A percentile compares a stretch with the other conserved stretches of the same genome.
phyloP scores from a whole-genome alignment of 2,888 invertebrate genomes.

The Diloba caeruleocephala region DNA sequence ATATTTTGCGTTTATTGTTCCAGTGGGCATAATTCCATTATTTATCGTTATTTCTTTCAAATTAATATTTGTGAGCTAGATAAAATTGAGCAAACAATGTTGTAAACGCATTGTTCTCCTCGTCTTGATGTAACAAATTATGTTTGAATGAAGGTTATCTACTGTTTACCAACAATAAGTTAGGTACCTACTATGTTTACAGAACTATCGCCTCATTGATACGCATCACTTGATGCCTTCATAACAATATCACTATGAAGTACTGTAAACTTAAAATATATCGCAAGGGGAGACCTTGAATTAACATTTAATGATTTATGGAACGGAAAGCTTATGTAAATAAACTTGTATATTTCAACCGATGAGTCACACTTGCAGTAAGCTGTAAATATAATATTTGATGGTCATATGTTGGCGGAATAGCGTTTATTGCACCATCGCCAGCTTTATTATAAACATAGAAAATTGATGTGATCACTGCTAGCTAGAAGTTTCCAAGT shows the following conservation, averaged over 20 bases:
- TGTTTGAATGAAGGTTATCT: constrained; percentile 1
- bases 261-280: too few relatives aligned
- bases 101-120: constrained; percentile 1
- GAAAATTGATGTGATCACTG: constrained; percentile 6
- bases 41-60: not conserved
- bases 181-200: not conserved
- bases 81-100: not conserved
- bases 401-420: constrained; percentile 3
- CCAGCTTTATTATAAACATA: constrained; percentile 9
- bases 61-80: constrained; percentile 3
- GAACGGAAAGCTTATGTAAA: constrained; percentile 27
- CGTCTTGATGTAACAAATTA: not conserved
- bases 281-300: not conserved
- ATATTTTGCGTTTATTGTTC: not conserved
- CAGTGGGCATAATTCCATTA: too few relatives aligned
- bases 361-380: constrained; percentile 35
- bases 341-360: constrained; percentile 22
- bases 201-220: not conserved
- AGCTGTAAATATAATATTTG: constrained; percentile 26
- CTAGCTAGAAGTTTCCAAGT: constrained; percentile 26
- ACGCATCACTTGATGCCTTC: not conserved
- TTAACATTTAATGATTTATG: not conserved
- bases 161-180: not conserved
- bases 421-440: not conserved
- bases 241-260: not conserved